Evolutionary conservation across 2,888 invertebrate genomes (phyloP).

Genomic region (Nycteola revayana): DNA sequence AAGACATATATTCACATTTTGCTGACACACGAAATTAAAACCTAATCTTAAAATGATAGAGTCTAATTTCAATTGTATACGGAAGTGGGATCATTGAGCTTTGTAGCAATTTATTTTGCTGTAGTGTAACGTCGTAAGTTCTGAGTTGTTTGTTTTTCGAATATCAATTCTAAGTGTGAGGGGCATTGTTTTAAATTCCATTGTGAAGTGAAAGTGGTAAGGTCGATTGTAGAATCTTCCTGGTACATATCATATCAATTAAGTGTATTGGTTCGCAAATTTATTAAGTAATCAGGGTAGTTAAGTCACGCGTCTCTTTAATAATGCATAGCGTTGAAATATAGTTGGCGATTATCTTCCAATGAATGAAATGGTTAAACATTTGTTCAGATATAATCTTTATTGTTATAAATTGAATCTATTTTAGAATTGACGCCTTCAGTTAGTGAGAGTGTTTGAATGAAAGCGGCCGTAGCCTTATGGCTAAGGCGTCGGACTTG

Average conservation of each 20-base stretch:
- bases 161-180: constrained; percentile 20
- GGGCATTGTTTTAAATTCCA: constrained; percentile 25
- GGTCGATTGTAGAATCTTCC: constrained; percentile 65
- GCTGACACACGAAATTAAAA: constrained; percentile 33
- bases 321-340: no score
- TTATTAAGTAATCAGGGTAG: constrained; percentile 70
- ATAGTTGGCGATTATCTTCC: no score
- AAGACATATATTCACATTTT: constrained; percentile 38
- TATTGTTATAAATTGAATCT: no score
- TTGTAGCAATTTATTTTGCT: constrained; percentile 61
- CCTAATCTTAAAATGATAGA: constrained; percentile 34
- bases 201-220: constrained; percentile 39
- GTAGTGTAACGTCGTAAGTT: constrained; percentile 45
- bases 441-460: no score
- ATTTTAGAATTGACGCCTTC: no score
- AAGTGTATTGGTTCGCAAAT: constrained; percentile 67
- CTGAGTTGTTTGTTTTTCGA: constrained; percentile 3
- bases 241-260: constrained; percentile 74
- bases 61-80: constrained; percentile 36
- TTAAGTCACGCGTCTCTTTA: constrained; percentile 47
- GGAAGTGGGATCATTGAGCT: constrained; percentile 77
- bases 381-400: no score
- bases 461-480: no score
- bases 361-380: no score
- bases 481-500: no score